Conservation (phyloP, 2,888 invertebrate species). For the Tenthredo notha region DNA sequence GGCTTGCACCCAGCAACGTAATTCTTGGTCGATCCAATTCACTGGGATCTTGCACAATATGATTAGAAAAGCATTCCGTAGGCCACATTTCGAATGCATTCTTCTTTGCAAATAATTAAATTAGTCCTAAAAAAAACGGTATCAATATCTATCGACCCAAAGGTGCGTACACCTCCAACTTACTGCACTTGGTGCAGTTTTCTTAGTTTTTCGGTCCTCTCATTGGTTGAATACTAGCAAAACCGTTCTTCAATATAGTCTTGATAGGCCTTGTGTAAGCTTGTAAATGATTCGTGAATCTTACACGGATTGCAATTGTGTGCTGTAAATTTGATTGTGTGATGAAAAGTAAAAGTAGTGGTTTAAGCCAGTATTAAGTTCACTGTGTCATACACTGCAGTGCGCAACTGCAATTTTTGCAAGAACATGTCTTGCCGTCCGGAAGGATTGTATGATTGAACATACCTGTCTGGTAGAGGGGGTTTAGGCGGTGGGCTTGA, state of each 20-base stretch:
- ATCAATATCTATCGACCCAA: too few relatives aligned
- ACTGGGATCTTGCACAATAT: too few relatives aligned
- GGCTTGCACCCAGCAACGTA: too few relatives aligned
- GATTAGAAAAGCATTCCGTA: too few relatives aligned
- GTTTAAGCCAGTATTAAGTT: background rate
- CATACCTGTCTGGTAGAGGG: slow-evolving; percentile 89
- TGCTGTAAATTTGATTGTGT: too few relatives aligned
- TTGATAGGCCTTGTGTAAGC: background rate
- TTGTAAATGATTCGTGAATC: background rate
- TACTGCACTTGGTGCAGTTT: background rate
- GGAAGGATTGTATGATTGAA: background rate
- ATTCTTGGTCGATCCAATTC: too few relatives aligned
- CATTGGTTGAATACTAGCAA: background rate
- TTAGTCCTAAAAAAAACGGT: too few relatives aligned
- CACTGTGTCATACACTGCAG: background rate
- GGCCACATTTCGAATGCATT: too few relatives aligned
- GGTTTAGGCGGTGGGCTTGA: slow-evolving; percentile 92
- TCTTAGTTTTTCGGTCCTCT: background rate
- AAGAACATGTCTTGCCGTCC: background rate
- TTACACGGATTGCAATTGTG: too few relatives aligned
- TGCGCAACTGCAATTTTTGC: background rate
- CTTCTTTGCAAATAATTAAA: too few relatives aligned
- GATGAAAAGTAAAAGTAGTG: background rate
- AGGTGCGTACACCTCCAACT: background rate
- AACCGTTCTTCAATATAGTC: background rate